phyloP scores from a whole-genome alignment of 2,888 invertebrate genomes.

The Lypha dubia region DNA sequence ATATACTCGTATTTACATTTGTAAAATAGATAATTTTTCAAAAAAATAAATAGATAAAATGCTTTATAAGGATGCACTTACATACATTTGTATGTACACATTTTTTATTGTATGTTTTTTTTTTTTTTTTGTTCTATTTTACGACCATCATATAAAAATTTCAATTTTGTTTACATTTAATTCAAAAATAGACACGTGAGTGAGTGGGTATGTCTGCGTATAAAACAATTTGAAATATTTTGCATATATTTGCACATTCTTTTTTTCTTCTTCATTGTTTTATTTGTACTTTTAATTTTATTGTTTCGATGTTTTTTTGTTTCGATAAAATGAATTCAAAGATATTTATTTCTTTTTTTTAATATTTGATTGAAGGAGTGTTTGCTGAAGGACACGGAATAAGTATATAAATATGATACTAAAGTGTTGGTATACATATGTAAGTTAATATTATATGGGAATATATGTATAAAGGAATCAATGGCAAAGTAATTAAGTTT shows the following conservation, averaged over 20 bases:
- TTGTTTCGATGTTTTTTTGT: neutral
- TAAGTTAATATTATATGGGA: too few relatives aligned
- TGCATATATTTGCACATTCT: constrained; percentile 40
- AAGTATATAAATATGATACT: neutral
- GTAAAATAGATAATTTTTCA: neutral
- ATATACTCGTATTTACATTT: constrained; percentile 8
- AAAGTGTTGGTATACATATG: neutral
- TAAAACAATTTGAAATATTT: constrained; percentile 28
- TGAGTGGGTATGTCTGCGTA: neutral
- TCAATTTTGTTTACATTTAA: constrained; percentile 39
- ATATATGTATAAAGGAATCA: too few relatives aligned
- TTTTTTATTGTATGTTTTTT: too few relatives aligned
- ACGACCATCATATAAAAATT: constrained; percentile 16
- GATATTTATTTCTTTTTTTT: neutral
- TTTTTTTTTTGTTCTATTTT: neutral
- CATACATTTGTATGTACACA: too few relatives aligned
- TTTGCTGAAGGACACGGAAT: neutral
- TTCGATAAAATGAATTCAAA: neutral
- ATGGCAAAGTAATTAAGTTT: too few relatives aligned
- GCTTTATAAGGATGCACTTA: too few relatives aligned
- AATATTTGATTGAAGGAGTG: constrained; percentile 1
- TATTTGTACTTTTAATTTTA: constrained; percentile 23
- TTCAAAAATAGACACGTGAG: constrained; percentile 3
- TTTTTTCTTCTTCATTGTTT: constrained; percentile 10
- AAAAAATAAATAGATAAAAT: neutral